A percentile compares a stretch with the other conserved stretches of the same genome.
phyloP scores from a whole-genome alignment of 2,113 vertebrate genomes.

The Tauraco erythrolophus region DNA sequence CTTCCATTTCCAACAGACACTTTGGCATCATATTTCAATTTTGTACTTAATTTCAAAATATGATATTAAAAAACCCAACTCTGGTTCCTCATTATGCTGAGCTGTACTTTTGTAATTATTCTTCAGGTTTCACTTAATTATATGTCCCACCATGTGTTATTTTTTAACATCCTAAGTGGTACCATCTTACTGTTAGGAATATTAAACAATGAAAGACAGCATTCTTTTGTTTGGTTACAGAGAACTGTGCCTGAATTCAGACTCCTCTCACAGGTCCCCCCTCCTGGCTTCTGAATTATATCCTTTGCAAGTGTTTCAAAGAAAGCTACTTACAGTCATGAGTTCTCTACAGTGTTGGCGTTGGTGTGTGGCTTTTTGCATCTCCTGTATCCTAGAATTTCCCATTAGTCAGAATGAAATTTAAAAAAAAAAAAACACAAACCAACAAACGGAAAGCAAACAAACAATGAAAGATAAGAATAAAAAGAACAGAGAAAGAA shows the following conservation, averaged over 20 bases:
- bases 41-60: conserved; percentile 15
- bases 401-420: background rate
- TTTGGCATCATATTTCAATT: conserved; percentile 1
- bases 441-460: too few species aligned
- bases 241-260: background rate
- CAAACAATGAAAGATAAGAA: background rate
- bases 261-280: background rate
- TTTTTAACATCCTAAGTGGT: background rate
- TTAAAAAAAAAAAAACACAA: background rate
- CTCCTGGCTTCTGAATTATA: background rate
- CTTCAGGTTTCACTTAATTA: conserved; percentile 42
- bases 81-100: background rate
- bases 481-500: background rate
- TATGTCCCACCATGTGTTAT: conserved; percentile 13
- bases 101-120: conserved; percentile 33
- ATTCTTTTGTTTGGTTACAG: background rate
- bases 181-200: conserved; percentile 11
- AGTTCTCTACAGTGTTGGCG: background rate
- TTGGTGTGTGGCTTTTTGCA: background rate
- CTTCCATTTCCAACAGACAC: background rate
- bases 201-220: conserved; percentile 18
- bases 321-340: background rate
- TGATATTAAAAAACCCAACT: background rate
- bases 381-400: background rate
- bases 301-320: background rate